These are phyloP conservation scores for Ceuthmochares aereus DNA, from an alignment of 2,113 vertebrate species.

Conservation along the genomic window DNA sequence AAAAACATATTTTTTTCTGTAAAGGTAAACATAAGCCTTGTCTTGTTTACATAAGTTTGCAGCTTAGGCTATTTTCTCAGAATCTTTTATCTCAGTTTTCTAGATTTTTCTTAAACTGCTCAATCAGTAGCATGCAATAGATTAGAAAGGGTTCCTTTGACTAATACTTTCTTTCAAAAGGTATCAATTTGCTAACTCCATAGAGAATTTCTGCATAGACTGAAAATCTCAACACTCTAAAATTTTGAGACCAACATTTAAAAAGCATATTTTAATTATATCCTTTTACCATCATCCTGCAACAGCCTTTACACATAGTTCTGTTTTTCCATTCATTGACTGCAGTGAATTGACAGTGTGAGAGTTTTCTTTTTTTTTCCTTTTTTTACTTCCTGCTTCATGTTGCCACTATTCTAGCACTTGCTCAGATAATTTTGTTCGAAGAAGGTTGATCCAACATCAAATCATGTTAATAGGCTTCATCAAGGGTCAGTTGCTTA, in stretches of 20 bases:
- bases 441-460: slow-evolving; percentile 22
- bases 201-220: slow-evolving; percentile 45
- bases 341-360: neutral
- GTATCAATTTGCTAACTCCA: slow-evolving; percentile 23
- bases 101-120: neutral
- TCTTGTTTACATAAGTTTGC: neutral
- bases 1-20: neutral
- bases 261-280: slow-evolving; percentile 43
- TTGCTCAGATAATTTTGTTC: slow-evolving; percentile 2
- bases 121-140: slow-evolving; percentile 23
- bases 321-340: neutral
- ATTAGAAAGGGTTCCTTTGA: slow-evolving; percentile 38
- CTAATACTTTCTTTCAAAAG: slow-evolving; percentile 35
- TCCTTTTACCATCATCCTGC: slow-evolving; percentile 49
- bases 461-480: neutral
- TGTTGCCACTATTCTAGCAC: neutral
- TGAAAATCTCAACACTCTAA: slow-evolving; percentile 60
- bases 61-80: neutral
- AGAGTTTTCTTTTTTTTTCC: neutral
- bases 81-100: neutral
- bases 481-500: neutral
- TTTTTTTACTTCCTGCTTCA: neutral
- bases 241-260: neutral
- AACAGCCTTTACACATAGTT: slow-evolving; percentile 15
- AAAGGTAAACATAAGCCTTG: neutral